These are phyloP conservation scores for Coranthus polyacanthus DNA, from an alignment of 2,797 vertebrate genomes.

Conservation along the genomic window DNA sequence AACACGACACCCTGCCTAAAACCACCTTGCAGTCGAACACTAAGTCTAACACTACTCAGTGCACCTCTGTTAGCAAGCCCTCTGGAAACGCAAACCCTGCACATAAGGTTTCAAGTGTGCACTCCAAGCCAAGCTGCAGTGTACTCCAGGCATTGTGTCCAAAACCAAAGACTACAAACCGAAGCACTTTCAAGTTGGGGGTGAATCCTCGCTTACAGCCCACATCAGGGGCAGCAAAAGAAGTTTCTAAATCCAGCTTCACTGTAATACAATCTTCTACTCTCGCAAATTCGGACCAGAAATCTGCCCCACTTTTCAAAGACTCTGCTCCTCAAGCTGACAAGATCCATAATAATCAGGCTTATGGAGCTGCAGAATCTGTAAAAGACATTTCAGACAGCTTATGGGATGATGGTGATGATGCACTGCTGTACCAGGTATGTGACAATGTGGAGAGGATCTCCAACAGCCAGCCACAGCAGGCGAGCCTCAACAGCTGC, in stretches of 20 bases:
- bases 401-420: conserved; percentile 90
- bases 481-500: not conserved
- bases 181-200: conserved; percentile 75
- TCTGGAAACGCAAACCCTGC: conserved; percentile 16
- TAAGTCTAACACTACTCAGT: conserved; percentile 29
- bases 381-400: conserved; percentile 61
- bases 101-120: conserved; percentile 10
- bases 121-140: conserved; percentile 41
- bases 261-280: conserved; percentile 47
- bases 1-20: conserved; percentile 40
- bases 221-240: conserved; percentile 31
- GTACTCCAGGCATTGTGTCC: conserved; percentile 67
- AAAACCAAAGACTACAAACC: conserved; percentile 69
- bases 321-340: conserved; percentile 14
- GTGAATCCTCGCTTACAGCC: conserved; percentile 71
- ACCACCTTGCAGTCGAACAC: conserved; percentile 31
- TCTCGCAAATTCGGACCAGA: conserved; percentile 42
- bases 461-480: conserved; percentile 76
- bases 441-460: conserved; percentile 92
- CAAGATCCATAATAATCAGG: conserved; percentile 53
- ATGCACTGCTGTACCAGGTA: conserved; percentile 90
- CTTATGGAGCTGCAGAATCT: not conserved
- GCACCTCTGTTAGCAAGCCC: conserved; percentile 31
- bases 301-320: conserved; percentile 8
- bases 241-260: conserved; percentile 54